A percentile compares a stretch with the other conserved stretches of the same genome.
Evolutionary conservation across 64 coral and sea anemone genomes (phyloP).

Genomic region (Montipora sp.): DNA sequence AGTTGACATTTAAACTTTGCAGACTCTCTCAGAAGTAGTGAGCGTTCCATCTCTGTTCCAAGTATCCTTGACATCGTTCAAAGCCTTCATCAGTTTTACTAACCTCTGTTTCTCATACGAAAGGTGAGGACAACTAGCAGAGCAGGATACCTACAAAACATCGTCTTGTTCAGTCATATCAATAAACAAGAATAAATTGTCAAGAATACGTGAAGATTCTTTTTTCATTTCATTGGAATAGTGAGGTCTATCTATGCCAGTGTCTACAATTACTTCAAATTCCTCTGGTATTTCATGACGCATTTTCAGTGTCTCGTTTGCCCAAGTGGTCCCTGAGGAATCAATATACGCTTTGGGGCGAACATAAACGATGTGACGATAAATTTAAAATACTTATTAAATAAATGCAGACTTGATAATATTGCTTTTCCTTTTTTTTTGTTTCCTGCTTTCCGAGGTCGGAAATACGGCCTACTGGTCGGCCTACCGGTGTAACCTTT

Average conservation of each 20-base stretch:
- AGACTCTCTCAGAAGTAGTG: slow-evolving; percentile 29
- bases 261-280: slow-evolving; percentile 20
- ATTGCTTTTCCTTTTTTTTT: too few relatives aligned
- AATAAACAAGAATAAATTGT: slow-evolving; percentile 47
- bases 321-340: slow-evolving; percentile 50
- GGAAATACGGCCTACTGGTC: too few relatives aligned
- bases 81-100: slow-evolving; percentile 22
- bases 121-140: slow-evolving; percentile 24
- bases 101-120: slow-evolving; percentile 41
- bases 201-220: slow-evolving; percentile 33
- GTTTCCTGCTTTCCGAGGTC: too few relatives aligned
- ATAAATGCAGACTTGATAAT: too few relatives aligned
- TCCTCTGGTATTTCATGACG: slow-evolving; percentile 21
- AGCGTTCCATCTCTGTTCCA: slow-evolving; percentile 10
- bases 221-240: slow-evolving; percentile 49
- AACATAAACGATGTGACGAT: slow-evolving; percentile 61
- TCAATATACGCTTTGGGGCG: slow-evolving; percentile 48
- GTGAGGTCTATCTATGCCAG: not conserved
- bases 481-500: too few relatives aligned
- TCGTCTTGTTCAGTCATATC: slow-evolving; percentile 65
- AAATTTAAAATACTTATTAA: too few relatives aligned
- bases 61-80: slow-evolving; percentile 17
- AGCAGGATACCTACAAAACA: slow-evolving; percentile 37
- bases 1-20: not conserved
- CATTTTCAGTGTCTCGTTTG: slow-evolving; percentile 29